Evolutionary conservation across 2,888 invertebrate genomes (phyloP), one percentile per base, ranked within the genome.

Genomic region (Agrochola lota): DNA sequence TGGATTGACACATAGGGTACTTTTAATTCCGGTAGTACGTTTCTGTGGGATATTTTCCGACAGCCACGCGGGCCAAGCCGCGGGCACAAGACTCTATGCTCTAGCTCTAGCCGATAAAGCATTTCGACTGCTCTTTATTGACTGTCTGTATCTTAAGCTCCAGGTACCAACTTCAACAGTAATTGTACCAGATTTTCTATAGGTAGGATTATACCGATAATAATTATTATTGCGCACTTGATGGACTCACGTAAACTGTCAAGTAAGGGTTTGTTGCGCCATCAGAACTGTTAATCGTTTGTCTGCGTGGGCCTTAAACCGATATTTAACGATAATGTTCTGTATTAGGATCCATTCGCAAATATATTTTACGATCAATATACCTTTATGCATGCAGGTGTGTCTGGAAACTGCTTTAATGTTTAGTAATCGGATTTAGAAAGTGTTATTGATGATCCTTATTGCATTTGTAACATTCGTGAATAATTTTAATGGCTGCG

Each of bases 291-390:
- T 60, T 77, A 81, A 82, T 72, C 71, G 83, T 46, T n/a, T 52
- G 52, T 70, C 66, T 67, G 78, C 78, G 78, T 70, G 57, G 60
- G 66, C 49, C n/a, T 60, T 40, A 67, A 66, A 78, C 35, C 40
- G 59, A 71, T 67, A 73, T 12, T 73, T 83, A 57, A 78, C 60
- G 78, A 66, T 83, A 73, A 81, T 83, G 69, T 67, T 66, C 43
- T 52, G 70, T 46, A 59, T 62, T n/a, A 46, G 77, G 68, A 81
- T 73, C 72, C 62, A 69, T 81, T 81, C 60, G 49, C 59, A 59
- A 26, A 72, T 71, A 71, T 67, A 71, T 78, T 81, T 83, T 62
- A 81, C 52, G 81, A 73, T 20, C 72, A 81, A 83, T 71, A 73
- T 71, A 78, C 35, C 23, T 81, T 81, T 71, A 81, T 79, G 67